These are phyloP conservation scores for Sorex fumeus DNA, from an alignment of 2,113 vertebrate species.

Conservation along the genomic window DNA sequence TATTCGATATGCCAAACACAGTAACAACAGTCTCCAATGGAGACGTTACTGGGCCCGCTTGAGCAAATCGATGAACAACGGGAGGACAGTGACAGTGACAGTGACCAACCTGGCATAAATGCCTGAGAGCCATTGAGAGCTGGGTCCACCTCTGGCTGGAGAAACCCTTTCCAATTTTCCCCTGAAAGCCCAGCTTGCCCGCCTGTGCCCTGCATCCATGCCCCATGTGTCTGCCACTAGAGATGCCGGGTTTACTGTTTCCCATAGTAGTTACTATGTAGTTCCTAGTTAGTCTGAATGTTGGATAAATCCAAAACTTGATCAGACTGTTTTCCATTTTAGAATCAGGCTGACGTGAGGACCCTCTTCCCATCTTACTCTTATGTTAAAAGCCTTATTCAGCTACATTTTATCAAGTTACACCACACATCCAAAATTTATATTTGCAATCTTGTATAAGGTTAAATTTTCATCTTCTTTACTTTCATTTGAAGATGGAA, in stretches of 20 bases:
- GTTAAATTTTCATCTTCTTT: conserved; percentile 37
- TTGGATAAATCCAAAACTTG: conserved; percentile 51
- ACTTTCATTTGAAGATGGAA: conserved; percentile 50
- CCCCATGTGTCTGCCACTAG: too few species aligned
- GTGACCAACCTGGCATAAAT: conserved; percentile 1
- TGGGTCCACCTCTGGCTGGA: background rate
- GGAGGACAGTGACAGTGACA: too few species aligned
- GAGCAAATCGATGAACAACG: too few species aligned
- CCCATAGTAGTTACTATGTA: background rate
- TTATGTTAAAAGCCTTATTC: conserved; percentile 34
- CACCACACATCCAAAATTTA: conserved; percentile 11
- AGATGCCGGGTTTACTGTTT: too few species aligned
- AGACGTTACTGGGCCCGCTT: too few species aligned
- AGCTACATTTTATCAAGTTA: conserved; percentile 39
- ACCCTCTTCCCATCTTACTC: background rate
- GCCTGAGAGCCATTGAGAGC: background rate
- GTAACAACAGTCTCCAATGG: too few species aligned
- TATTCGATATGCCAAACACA: too few species aligned
- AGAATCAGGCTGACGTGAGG: background rate
- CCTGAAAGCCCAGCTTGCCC: background rate
- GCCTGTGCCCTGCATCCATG: background rate
- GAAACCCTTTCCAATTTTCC: background rate
- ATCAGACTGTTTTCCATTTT: conserved; percentile 19
- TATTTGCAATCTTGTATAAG: conserved; percentile 53
- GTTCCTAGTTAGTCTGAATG: conserved; percentile 23